Percentiles rank a stretch among this genome's conserved stretches.
phyloP scores from a whole-genome alignment of 2,797 vertebrate genomes.

The Naso thynnoides region DNA sequence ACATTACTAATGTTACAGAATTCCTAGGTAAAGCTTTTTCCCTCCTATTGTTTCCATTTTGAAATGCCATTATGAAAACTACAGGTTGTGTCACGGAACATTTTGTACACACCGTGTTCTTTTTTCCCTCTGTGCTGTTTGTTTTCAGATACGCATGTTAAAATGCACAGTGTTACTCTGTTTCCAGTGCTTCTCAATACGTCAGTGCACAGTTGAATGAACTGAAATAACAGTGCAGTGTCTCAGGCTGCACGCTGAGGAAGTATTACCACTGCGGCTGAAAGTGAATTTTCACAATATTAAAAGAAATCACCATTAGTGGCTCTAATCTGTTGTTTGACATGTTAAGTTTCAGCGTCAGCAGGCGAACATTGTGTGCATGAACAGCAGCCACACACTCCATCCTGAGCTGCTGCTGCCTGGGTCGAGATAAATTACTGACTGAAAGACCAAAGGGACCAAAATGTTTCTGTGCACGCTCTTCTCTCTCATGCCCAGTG shows the following conservation, averaged over 20 bases:
- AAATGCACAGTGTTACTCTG: not conserved
- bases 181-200: not conserved
- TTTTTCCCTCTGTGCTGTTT: not conserved
- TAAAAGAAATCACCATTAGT: not conserved
- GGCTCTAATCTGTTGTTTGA: not conserved
- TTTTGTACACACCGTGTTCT: not conserved
- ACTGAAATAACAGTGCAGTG: not conserved
- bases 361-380: not conserved
- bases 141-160: not conserved
- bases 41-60: not conserved
- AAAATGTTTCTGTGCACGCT: constrained; percentile 35
- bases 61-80: constrained; percentile 5
- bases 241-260: not conserved
- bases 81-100: not conserved
- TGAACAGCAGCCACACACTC: not conserved
- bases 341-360: not conserved
- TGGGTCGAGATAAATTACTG: constrained; percentile 6
- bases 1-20: constrained; percentile 6
- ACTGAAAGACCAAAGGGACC: constrained; percentile 29
- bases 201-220: not conserved
- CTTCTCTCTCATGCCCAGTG: constrained; percentile 17
- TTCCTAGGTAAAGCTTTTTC: not conserved
- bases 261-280: not conserved
- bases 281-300: not conserved
- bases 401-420: constrained; percentile 22